Evolutionary conservation across 2,888 invertebrate species (phyloP).

Genomic region (Stictocephala bisonia): DNA sequence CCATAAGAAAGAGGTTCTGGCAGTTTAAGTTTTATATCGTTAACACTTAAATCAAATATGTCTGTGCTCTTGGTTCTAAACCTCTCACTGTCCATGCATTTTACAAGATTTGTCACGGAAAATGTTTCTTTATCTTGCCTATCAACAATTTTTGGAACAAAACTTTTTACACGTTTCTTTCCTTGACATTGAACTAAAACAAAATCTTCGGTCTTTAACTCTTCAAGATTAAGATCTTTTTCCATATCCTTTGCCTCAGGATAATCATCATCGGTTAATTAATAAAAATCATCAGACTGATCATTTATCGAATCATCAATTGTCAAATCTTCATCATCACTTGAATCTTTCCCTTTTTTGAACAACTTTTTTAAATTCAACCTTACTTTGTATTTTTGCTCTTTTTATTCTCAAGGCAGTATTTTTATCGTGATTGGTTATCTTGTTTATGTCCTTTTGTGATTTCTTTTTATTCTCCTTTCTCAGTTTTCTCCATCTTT

Average conservation of each 20-base stretch:
- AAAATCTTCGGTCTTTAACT: slow-evolving; percentile 18
- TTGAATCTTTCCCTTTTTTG: neutral
- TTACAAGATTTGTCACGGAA: slow-evolving; percentile 33
- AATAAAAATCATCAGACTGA: neutral
- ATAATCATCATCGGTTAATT: neutral
- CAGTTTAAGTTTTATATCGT: slow-evolving; percentile 37
- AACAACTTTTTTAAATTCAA: slow-evolving; percentile 14
- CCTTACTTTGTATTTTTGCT: slow-evolving; percentile 23
- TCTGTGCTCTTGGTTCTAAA: slow-evolving; percentile 24
- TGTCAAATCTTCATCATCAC: slow-evolving; percentile 35
- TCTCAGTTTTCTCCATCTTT: neutral
- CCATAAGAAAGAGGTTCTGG: slow-evolving; percentile 38
- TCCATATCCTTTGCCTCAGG: slow-evolving; percentile 35
- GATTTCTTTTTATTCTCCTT: neutral
- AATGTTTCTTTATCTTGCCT: slow-evolving; percentile 30
- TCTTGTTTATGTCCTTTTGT: slow-evolving; percentile 1
- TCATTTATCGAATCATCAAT: slow-evolving; percentile 11
- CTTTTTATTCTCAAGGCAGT: neutral
- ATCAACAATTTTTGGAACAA: slow-evolving; percentile 25
- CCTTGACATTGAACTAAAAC: slow-evolving; percentile 11
- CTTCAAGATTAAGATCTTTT: slow-evolving; percentile 10
- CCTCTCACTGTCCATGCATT: slow-evolving; percentile 38
- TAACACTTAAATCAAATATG: slow-evolving; percentile 23
- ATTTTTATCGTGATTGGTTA: neutral
- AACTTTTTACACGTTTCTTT: slow-evolving; percentile 34